These are phyloP conservation scores for Actinia equina DNA, from an alignment of 64 coral and sea anemone species.

Conservation along the genomic window DNA sequence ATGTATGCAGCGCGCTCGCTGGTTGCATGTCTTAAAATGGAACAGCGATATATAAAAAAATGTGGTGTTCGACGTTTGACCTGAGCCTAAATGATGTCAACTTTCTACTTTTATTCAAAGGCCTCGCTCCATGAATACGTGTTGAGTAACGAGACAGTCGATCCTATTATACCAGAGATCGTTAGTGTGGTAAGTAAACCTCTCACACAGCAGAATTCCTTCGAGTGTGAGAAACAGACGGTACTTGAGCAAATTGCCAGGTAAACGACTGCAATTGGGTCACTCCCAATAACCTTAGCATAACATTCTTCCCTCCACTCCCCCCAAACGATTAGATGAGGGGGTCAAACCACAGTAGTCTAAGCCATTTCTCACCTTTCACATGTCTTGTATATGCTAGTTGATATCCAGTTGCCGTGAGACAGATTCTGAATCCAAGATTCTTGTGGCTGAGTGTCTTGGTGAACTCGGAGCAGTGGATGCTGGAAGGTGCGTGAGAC, in stretches of 20 bases:
- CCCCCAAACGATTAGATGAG: too few relatives aligned
- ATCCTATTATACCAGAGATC: constrained; percentile 76
- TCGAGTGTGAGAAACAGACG: not conserved
- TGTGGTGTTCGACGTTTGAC: too few relatives aligned
- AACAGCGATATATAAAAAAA: too few relatives aligned
- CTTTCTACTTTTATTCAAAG: constrained; percentile 6
- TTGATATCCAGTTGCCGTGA: constrained; percentile 90
- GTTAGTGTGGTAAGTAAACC: constrained; percentile 63
- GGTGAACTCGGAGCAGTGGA: constrained; percentile 93
- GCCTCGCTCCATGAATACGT: constrained; percentile 78
- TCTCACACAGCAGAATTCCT: not conserved
- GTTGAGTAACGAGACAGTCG: constrained; percentile 89
- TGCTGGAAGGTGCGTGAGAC: constrained; percentile 70
- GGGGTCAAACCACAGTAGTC: too few relatives aligned
- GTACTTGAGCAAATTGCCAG: too few relatives aligned
- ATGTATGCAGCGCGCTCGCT: too few relatives aligned
- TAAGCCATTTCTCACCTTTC: not conserved
- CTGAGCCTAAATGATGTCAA: not conserved
- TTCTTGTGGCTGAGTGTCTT: constrained; percentile 86
- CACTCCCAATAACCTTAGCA: too few relatives aligned
- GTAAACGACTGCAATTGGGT: too few relatives aligned
- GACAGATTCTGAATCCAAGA: constrained; percentile 67
- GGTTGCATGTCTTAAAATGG: too few relatives aligned
- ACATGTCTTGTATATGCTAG: constrained; percentile 11
- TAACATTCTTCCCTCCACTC: too few relatives aligned